These are phyloP conservation scores for Tetramorium simillimum DNA, from an alignment of 1,140 invertebrate species.

Conservation along the genomic window DNA sequence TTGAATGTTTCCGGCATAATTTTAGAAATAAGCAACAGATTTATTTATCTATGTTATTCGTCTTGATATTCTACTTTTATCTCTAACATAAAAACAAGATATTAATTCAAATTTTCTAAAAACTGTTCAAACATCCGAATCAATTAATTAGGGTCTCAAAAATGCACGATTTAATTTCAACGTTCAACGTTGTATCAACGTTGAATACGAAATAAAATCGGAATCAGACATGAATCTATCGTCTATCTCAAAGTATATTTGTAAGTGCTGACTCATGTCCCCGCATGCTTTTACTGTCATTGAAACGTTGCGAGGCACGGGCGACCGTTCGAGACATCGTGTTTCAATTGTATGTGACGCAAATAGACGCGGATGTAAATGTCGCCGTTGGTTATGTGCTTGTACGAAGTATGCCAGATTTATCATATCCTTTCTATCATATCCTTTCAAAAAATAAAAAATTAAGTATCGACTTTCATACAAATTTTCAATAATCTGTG, in stretches of 20 bases:
- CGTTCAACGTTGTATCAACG: too few species aligned
- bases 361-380: conserved; percentile 37
- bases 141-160: not conserved
- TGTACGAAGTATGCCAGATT: not conserved
- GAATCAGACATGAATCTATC: not conserved
- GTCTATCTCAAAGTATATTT: conserved; percentile 52
- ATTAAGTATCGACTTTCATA: not conserved
- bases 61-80: not conserved
- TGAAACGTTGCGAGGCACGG: conserved; percentile 31
- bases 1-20: not conserved
- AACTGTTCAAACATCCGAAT: not conserved
- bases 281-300: conserved; percentile 65
- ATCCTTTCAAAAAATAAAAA: not conserved
- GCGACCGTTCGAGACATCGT: conserved; percentile 29
- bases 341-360: conserved; percentile 41
- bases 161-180: not conserved
- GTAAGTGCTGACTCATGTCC: conserved; percentile 62
- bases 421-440: not conserved
- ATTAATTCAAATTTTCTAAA: not conserved
- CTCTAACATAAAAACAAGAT: not conserved
- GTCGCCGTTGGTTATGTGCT: not conserved
- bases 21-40: not conserved
- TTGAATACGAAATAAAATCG: not conserved
- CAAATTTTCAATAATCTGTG: not conserved
- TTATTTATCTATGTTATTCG: not conserved